Evolutionary conservation across 2,113 vertebrate genomes (phyloP).

Genomic region (Piprites chloris): DNA sequence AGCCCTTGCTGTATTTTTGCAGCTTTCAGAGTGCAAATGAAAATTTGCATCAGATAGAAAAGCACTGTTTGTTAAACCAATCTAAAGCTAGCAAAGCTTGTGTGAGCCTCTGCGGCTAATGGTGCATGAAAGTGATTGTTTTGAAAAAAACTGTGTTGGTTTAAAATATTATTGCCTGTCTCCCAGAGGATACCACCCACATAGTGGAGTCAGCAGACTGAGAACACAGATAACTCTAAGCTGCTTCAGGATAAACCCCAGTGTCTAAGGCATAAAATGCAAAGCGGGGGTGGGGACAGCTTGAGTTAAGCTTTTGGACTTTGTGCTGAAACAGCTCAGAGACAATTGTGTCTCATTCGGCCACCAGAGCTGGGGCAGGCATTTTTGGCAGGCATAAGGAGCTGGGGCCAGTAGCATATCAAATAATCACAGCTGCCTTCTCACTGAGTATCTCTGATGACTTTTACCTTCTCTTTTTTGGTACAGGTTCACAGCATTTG

Average conservation of each 20-base stretch:
- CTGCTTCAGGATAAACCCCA: not conserved
- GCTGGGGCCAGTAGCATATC: not conserved
- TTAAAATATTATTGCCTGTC: constrained; percentile 20
- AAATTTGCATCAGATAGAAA: not conserved
- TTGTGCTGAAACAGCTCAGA: not conserved
- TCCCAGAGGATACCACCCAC: constrained; percentile 36
- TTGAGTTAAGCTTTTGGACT: not conserved
- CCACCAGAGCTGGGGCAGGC: not conserved
- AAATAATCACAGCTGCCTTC: not conserved
- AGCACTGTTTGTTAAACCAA: not conserved
- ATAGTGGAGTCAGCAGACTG: not conserved
- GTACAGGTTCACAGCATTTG: not conserved
- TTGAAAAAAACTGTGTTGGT: not conserved
- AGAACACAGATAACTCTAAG: not conserved
- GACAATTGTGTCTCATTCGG: not conserved
- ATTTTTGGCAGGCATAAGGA: not conserved
- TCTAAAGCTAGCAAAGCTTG: not conserved
- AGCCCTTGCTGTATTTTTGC: not conserved
- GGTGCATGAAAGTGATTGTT: not conserved
- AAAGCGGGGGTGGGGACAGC: not conserved
- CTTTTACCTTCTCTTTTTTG: not conserved
- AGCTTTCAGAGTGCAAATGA: not conserved
- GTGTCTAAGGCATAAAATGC: not conserved
- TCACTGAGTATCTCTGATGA: fast-evolving
- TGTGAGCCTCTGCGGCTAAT: not conserved